phyloP scores from a whole-genome alignment of 2,113 vertebrate genomes.

The Haemorhous mexicanus region DNA sequence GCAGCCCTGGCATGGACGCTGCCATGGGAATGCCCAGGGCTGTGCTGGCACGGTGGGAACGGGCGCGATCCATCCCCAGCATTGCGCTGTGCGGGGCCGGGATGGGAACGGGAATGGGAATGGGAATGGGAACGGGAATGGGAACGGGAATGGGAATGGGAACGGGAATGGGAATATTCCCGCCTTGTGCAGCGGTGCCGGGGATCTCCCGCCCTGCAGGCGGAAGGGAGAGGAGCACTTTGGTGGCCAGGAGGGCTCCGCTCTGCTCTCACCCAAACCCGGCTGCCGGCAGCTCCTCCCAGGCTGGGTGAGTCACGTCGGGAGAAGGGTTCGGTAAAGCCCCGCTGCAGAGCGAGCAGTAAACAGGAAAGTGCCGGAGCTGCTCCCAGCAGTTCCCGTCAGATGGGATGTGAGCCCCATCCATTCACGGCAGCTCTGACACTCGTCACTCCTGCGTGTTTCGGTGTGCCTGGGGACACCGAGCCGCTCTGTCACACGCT shows the following conservation, averaged over 20 bases:
- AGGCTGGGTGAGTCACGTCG: fast-evolving
- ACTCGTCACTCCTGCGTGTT: fast-evolving
- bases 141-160: no score
- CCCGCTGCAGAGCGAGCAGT: fast-evolving
- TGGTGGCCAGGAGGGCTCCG: fast-evolving
- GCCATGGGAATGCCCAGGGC: fast-evolving
- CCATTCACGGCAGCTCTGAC: fast-evolving
- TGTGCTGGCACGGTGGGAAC: fast-evolving
- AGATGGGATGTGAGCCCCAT: fast-evolving
- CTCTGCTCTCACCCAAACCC: fast-evolving
- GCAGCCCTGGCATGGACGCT: fast-evolving
- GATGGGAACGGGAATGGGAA: no score
- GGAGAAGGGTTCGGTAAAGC: fast-evolving
- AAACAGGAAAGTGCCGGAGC: not conserved
- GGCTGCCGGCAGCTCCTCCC: not conserved
- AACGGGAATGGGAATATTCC: fast-evolving
- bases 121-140: not conserved
- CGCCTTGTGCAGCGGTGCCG: fast-evolving
- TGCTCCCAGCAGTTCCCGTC: fast-evolving
- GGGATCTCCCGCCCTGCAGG: fast-evolving
- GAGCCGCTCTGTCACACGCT: fast-evolving
- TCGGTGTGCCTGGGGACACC: fast-evolving
- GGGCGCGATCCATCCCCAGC: fast-evolving
- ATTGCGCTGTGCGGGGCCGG: no score
- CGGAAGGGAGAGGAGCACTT: fast-evolving